Conservation (phyloP, 2,888 invertebrate genomes). For the Ypsolopha sequella region DNA sequence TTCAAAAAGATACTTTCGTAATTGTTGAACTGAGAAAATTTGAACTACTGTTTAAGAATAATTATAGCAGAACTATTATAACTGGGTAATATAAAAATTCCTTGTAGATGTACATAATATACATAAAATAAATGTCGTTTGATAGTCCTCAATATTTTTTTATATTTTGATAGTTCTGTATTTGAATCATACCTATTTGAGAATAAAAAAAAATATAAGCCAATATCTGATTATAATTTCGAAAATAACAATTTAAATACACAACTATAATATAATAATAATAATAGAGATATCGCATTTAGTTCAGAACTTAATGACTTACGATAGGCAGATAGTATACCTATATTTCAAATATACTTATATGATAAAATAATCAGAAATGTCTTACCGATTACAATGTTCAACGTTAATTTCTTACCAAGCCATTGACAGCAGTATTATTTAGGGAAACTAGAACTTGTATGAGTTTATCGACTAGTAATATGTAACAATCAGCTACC, state of each 20-base stretch:
- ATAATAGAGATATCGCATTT: conserved; percentile 4
- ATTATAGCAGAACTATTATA: conserved; percentile 60
- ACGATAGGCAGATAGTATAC: not conserved
- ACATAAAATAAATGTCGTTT: conserved; percentile 67
- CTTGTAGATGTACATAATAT: conserved; percentile 65
- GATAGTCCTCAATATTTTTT: conserved; percentile 72
- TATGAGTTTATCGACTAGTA: conserved; percentile 47
- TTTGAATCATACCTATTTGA: conserved; percentile 31
- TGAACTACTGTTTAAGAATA: conserved; percentile 47
- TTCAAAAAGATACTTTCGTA: conserved; percentile 33
- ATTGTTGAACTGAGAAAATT: conserved; percentile 52
- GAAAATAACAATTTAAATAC: conserved; percentile 24
- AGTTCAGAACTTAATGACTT: conserved; percentile 1
- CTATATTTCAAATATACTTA: conserved; percentile 2
- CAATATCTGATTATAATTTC: conserved; percentile 66
- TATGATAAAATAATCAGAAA: not conserved
- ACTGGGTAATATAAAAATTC: conserved; percentile 37
- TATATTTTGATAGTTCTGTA: conserved; percentile 73
- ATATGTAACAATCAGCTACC: conserved; percentile 47
- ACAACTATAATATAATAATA: conserved; percentile 3
- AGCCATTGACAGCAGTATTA: conserved; percentile 71
- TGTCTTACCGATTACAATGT: conserved; percentile 32
- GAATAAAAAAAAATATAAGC: conserved; percentile 61
- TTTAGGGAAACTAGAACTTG: conserved; percentile 62
- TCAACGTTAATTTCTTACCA: conserved; percentile 59